phyloP scores from a whole-genome alignment of 2,888 invertebrate species.

The Meiosimyza decipiens region DNA sequence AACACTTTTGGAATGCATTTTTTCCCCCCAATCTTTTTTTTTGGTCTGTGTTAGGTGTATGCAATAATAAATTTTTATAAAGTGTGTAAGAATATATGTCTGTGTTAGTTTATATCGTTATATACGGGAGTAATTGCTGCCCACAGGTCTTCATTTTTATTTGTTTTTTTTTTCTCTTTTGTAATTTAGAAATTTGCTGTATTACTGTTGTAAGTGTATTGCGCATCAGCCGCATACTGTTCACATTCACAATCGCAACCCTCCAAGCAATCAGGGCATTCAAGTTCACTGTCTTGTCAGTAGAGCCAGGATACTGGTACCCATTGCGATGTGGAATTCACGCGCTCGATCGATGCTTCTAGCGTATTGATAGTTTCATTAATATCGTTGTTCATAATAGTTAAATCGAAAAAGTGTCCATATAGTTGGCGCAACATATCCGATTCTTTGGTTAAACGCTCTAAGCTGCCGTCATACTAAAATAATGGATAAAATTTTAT shows the following conservation, averaged over 20 bases:
- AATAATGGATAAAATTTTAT: conserved; percentile 47
- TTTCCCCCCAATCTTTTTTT: no score
- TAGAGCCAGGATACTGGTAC: conserved; percentile 96
- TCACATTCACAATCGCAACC: conserved; percentile 67
- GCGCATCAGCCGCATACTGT: conserved; percentile 55
- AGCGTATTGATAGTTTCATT: conserved; percentile 96
- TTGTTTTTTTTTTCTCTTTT: conserved; percentile 34
- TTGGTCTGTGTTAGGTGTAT: conserved; percentile 44
- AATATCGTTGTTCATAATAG: conserved; percentile 99
- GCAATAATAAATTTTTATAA: conserved; percentile 46
- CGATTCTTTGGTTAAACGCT: conserved; percentile 94
- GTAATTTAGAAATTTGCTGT: conserved; percentile 36
- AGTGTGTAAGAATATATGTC: conserved; percentile 47
- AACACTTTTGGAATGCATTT: no score
- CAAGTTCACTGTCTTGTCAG: conserved; percentile 68
- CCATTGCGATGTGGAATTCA: conserved; percentile 94
- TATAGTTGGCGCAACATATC: conserved; percentile 96
- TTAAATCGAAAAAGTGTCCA: conserved; percentile 98
- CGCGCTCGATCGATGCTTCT: conserved; percentile 89
- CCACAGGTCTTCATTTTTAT: conserved; percentile 37
- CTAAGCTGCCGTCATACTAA: conserved; percentile 97
- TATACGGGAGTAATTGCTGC: conserved; percentile 13
- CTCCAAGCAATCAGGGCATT: conserved; percentile 67
- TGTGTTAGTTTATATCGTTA: conserved; percentile 36
- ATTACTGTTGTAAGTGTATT: conserved; percentile 53